A percentile compares a stretch with the other conserved stretches of the same genome.
These are phyloP conservation scores for Ceyx melanurus DNA, from an alignment of 2,113 vertebrate species.

Conservation along the genomic window DNA sequence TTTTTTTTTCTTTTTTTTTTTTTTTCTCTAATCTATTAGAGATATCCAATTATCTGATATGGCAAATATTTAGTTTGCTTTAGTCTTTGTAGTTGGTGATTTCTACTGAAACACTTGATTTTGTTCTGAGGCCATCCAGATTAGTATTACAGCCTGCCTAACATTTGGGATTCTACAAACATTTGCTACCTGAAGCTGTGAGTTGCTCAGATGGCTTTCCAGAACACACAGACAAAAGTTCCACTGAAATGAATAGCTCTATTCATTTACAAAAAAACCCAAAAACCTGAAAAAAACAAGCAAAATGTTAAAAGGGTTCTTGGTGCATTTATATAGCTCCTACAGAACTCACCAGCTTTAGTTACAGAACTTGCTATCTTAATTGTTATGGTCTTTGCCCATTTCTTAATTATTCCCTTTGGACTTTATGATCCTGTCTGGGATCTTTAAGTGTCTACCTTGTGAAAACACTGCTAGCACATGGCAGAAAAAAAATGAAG, in stretches of 20 bases:
- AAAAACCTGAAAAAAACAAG: neutral
- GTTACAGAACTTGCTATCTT: conserved; percentile 41
- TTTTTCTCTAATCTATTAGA: neutral
- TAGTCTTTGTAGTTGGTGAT: neutral
- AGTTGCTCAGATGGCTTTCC: conserved; percentile 54
- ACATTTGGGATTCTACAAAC: conserved; percentile 54
- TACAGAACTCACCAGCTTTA: conserved; percentile 60
- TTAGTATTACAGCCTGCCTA: neutral
- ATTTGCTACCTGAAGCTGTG: conserved; percentile 67
- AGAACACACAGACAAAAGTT: conserved; percentile 60
- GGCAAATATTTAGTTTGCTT: neutral
- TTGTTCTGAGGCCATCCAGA: neutral
- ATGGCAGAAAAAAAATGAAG: conserved; percentile 23
- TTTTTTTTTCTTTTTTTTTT: neutral
- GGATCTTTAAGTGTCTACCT: neutral
- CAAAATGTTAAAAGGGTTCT: conserved; percentile 58
- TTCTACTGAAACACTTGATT: neutral
- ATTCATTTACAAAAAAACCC: conserved; percentile 53
- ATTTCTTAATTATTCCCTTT: conserved; percentile 40
- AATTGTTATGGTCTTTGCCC: conserved; percentile 30
- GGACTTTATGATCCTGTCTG: neutral
- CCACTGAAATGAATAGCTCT: conserved; percentile 72
- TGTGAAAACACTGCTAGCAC: conserved; percentile 37
- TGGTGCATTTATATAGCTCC: conserved; percentile 44
- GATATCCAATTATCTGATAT: neutral